Percentiles rank a stretch among this genome's conserved stretches.
Conservation (phyloP, 2,113 vertebrate species). For the Indicator indicator region DNA sequence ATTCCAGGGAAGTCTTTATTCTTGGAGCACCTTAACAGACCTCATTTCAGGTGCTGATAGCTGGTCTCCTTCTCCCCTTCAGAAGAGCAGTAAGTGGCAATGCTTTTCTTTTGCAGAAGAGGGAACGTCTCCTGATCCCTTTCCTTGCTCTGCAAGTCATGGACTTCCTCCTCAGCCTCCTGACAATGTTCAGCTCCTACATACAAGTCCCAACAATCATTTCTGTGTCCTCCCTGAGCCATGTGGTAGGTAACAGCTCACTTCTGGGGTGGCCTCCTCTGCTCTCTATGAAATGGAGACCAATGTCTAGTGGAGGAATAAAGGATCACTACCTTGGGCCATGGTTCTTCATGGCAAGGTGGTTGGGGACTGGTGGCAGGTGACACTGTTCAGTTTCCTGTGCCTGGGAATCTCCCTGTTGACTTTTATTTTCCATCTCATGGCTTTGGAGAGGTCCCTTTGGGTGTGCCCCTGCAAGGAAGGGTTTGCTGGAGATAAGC, state of each 20-base stretch:
- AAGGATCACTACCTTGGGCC: not conserved
- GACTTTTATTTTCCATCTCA: not conserved
- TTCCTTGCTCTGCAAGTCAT: slow-evolving; percentile 81
- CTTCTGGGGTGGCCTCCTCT: not conserved
- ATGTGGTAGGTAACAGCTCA: slow-evolving; percentile 48
- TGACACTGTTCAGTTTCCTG: not conserved
- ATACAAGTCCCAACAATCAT: slow-evolving; percentile 70
- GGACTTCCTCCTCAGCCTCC: slow-evolving; percentile 79
- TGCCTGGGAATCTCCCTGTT: not conserved
- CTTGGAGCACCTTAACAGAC: not conserved
- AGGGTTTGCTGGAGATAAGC: not conserved
- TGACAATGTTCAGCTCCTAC: slow-evolving; percentile 77
- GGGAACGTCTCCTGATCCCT: slow-evolving; percentile 75
- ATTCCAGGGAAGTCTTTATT: not conserved
- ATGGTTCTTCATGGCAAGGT: not conserved
- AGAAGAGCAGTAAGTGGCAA: not conserved
- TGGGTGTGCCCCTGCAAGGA: not conserved
- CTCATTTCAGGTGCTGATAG: not conserved
- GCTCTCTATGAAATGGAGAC: rapidly evolving
- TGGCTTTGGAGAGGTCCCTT: not conserved
- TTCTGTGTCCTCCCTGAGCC: slow-evolving; percentile 46
- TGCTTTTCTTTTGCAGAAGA: slow-evolving; percentile 57
- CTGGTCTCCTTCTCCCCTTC: not conserved
- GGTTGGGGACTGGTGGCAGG: not conserved
- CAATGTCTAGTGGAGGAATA: rapidly evolving